Conservation (phyloP, 2,888 invertebrate species). For the Lamellibrachia columna region DNA sequence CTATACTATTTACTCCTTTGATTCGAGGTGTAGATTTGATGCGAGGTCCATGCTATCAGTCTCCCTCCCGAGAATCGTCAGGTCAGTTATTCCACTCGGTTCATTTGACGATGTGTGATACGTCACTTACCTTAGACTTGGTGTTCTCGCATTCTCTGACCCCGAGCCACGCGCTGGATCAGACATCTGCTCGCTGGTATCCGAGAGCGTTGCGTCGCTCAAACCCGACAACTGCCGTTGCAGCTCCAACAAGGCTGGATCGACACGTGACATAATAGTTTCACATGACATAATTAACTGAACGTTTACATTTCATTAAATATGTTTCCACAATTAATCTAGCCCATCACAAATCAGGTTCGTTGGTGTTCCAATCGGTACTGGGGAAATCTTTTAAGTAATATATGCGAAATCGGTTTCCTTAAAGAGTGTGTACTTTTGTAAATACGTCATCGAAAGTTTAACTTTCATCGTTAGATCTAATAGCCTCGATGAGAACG, state of each 20-base stretch:
- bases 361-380: no score
- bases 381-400: no score
- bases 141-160: not conserved
- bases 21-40: no score
- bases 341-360: no score
- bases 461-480: no score
- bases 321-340: no score
- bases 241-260: not conserved
- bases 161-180: not conserved
- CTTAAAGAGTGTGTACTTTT: no score
- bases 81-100: not conserved
- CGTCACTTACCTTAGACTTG: not conserved
- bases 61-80: not conserved
- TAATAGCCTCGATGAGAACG: no score
- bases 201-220: not conserved
- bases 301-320: no score
- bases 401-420: no score
- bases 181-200: not conserved
- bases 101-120: not conserved
- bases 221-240: not conserved
- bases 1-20: no score
- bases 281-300: not conserved
- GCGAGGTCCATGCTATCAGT: not conserved
- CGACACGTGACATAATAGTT: not conserved
- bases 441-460: no score